Conservation (phyloP, 2,888 invertebrate species). For the Sphaerophoria taeniata region DNA sequence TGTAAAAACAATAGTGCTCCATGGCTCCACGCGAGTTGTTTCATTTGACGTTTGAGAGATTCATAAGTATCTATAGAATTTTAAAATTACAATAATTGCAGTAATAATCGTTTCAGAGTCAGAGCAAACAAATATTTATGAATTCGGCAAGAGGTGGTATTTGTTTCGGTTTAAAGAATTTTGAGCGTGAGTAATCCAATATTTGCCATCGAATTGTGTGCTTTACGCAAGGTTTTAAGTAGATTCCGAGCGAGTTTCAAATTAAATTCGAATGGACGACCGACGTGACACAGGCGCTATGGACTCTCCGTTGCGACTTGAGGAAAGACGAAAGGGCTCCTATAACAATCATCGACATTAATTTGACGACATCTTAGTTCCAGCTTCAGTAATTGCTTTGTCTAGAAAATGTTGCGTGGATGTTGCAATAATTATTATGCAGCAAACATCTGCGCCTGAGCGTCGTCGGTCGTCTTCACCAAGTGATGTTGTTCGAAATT, state of each 20-base stretch:
- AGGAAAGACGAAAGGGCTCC: neutral
- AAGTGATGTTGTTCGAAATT: constrained; percentile 42
- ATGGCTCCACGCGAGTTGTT: constrained; percentile 17
- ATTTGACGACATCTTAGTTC: constrained; percentile 33
- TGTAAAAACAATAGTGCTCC: constrained; percentile 60
- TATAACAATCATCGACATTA: constrained; percentile 4
- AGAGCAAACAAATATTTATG: constrained; percentile 68
- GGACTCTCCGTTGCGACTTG: too few species aligned
- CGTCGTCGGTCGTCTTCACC: constrained; percentile 13
- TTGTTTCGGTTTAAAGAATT: constrained; percentile 28
- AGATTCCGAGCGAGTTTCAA: neutral
- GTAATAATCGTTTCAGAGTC: constrained; percentile 67
- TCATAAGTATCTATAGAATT: constrained; percentile 63
- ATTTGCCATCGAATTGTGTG: constrained; percentile 58
- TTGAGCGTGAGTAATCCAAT: constrained; percentile 43
- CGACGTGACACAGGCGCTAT: neutral
- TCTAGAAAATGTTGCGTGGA: constrained; percentile 69
- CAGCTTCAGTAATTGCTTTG: neutral
- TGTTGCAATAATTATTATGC: constrained; percentile 71
- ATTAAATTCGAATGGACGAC: neutral
- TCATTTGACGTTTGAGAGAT: constrained; percentile 1
- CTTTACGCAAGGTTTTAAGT: constrained; percentile 28
- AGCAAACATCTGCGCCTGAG: constrained; percentile 62
- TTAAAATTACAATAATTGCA: constrained; percentile 74
- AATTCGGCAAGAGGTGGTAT: constrained; percentile 64